A percentile compares a stretch with the other conserved stretches of the same genome.
Evolutionary conservation across 2,113 vertebrate species (phyloP).

Genomic region (Lepisosteus osseus): DNA sequence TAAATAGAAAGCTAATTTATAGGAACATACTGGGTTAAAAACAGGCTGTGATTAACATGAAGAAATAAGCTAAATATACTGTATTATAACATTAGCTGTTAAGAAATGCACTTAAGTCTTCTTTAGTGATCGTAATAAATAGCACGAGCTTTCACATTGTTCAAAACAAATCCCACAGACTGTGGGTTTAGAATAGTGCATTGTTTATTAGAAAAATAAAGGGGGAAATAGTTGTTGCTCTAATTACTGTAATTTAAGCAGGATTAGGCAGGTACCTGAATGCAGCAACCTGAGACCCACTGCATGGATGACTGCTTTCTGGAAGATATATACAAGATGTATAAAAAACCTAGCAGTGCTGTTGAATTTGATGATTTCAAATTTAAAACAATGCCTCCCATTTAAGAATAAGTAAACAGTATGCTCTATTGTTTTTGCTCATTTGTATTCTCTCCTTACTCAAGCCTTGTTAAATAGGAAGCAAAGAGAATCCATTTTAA

Average conservation of each 20-base stretch:
- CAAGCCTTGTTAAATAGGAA: constrained; percentile 94
- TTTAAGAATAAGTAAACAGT: constrained; percentile 54
- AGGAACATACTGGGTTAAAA: too few species aligned
- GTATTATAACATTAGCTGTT: constrained; percentile 66
- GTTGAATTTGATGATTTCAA: constrained; percentile 37
- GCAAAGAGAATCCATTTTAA: constrained; percentile 99
- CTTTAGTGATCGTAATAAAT: constrained; percentile 68
- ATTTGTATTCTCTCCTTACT: constrained; percentile 74
- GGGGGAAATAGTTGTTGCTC: constrained; percentile 58
- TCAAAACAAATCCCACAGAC: constrained; percentile 66
- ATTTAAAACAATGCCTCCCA: constrained; percentile 46
- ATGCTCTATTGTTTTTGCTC: constrained; percentile 64
- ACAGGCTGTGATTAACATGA: constrained; percentile 4
- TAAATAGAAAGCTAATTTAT: neutral
- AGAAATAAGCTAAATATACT: constrained; percentile 55
- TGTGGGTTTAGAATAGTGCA: constrained; percentile 60
- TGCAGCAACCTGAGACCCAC: constrained; percentile 43
- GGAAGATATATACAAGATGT: constrained; percentile 20
- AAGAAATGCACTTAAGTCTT: constrained; percentile 70
- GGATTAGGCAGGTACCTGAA: constrained; percentile 74
- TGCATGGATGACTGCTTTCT: constrained; percentile 53
- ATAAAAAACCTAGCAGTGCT: constrained; percentile 24
- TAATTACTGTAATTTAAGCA: constrained; percentile 75
- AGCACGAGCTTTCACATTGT: constrained; percentile 53
- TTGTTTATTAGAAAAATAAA: constrained; percentile 69